These are phyloP conservation scores for Ophioderma brevispina DNA, from an alignment of 35 echinoderm and acorn worm species.

Conservation along the genomic window DNA sequence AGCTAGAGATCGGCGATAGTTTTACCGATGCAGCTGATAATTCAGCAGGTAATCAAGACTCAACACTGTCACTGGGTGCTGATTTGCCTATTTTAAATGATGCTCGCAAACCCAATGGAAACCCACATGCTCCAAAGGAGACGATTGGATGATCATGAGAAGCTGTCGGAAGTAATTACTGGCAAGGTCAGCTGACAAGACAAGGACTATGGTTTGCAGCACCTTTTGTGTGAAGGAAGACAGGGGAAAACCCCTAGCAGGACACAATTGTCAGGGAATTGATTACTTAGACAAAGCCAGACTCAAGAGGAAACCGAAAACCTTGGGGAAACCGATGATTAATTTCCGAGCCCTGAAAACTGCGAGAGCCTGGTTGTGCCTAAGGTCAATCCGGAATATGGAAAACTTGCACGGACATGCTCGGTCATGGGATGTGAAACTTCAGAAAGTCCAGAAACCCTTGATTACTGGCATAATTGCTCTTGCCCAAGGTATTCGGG, in stretches of 20 bases:
- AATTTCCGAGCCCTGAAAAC: slow-evolving; percentile 10
- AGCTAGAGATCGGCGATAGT: too few species aligned
- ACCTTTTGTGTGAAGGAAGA: not conserved
- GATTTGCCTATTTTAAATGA: too few species aligned
- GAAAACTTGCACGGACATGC: slow-evolving; percentile 38
- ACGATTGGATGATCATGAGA: too few species aligned
- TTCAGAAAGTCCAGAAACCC: slow-evolving; percentile 42
- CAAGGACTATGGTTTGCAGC: slow-evolving; percentile 3
- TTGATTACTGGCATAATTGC: slow-evolving; percentile 44
- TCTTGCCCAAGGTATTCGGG: not conserved
- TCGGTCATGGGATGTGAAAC: slow-evolving; percentile 30
- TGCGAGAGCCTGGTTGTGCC: slow-evolving; percentile 26
- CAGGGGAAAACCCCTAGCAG: not conserved
- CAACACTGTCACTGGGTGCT: too few species aligned
- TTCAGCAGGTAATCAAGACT: too few species aligned
- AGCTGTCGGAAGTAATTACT: too few species aligned
- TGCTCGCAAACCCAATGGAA: too few species aligned
- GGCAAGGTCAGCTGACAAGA: too few species aligned
- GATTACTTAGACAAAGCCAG: not conserved
- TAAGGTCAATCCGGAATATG: slow-evolving; percentile 48
- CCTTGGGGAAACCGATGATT: not conserved
- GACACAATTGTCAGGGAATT: slow-evolving; percentile 19
- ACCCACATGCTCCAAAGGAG: too few species aligned
- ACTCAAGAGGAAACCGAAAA: not conserved
- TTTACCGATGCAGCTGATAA: too few species aligned